These are phyloP conservation scores for Eulemur mongoz DNA, from an alignment of 2,797 vertebrate species.

Conservation along the genomic window DNA sequence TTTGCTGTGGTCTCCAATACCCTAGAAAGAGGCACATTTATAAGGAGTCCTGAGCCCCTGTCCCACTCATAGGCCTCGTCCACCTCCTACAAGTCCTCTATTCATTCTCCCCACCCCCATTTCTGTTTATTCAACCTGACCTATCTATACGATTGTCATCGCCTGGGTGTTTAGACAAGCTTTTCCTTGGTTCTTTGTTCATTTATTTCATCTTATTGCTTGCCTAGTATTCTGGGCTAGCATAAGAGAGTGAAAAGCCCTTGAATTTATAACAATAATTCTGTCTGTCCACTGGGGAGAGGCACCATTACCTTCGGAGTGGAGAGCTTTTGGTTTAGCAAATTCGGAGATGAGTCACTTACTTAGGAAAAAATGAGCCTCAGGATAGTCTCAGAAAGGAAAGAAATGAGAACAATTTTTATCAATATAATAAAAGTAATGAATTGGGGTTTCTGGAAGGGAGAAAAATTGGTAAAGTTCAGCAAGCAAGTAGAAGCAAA, in stretches of 20 bases:
- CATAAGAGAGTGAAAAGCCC: neutral
- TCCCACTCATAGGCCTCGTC: accelerated
- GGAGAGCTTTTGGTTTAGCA: neutral
- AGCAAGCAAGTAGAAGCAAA: neutral
- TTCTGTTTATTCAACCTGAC: neutral
- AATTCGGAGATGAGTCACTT: neutral
- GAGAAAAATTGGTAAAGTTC: neutral
- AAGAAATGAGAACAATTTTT: neutral
- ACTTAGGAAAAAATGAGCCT: neutral
- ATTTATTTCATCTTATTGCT: neutral
- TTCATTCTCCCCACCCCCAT: neutral
- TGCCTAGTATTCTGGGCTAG: neutral
- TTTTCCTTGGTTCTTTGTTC: neutral
- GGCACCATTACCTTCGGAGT: neutral
- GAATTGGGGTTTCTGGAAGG: neutral
- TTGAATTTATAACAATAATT: neutral
- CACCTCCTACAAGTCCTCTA: neutral
- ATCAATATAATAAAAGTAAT: neutral
- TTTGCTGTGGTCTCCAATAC: neutral
- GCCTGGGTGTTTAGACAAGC: neutral
- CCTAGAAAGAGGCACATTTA: neutral
- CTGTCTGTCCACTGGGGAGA: neutral
- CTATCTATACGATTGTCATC: neutral
- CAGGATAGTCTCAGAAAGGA: neutral
- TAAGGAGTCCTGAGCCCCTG: neutral